A percentile compares a stretch with the other conserved stretches of the same genome.
These are phyloP conservation scores for Murina feae DNA, from an alignment of 2,113 vertebrate genomes.

Conservation along the genomic window DNA sequence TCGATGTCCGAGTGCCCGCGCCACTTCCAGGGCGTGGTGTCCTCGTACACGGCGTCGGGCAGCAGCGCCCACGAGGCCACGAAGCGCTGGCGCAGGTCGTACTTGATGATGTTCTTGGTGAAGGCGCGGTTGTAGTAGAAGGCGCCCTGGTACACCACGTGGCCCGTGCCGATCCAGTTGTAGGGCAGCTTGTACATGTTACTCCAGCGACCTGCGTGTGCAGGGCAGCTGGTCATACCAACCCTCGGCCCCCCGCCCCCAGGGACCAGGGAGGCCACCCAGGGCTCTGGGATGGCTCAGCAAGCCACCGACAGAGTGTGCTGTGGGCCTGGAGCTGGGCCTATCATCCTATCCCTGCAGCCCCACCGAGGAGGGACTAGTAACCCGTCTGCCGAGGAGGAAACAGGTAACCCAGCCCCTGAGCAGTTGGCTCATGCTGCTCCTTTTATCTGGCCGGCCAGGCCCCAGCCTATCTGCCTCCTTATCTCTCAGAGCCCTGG, in stretches of 20 bases:
- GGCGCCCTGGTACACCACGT: slow-evolving; percentile 93
- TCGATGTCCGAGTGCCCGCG: slow-evolving; percentile 97
- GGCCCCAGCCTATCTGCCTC: background rate
- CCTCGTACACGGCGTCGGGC: slow-evolving; percentile 92
- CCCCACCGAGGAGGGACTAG: background rate
- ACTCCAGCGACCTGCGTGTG: slow-evolving; percentile 90
- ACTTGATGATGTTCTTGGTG: slow-evolving; percentile 99
- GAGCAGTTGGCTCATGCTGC: background rate
- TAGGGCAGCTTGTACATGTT: slow-evolving; percentile 98
- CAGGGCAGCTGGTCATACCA: fast-evolving
- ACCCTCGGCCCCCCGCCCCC: background rate
- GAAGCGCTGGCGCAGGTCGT: slow-evolving; percentile 91
- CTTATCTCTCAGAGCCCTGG: background rate
- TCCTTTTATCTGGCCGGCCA: background rate
- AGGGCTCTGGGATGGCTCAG: background rate
- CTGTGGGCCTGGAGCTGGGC: background rate
- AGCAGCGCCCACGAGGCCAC: slow-evolving; percentile 94
- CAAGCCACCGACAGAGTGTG: background rate
- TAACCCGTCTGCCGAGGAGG: background rate
- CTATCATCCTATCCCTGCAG: background rate
- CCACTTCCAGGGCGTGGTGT: slow-evolving; percentile 97
- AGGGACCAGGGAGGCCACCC: background rate
- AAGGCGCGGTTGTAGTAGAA: slow-evolving; percentile 99
- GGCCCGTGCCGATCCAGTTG: slow-evolving; percentile 98
- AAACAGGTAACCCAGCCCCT: background rate